A percentile compares a stretch with the other conserved stretches of the same genome.
Evolutionary conservation across 2,888 invertebrate species (phyloP).

Genomic region (Palloptera scutellata): DNA sequence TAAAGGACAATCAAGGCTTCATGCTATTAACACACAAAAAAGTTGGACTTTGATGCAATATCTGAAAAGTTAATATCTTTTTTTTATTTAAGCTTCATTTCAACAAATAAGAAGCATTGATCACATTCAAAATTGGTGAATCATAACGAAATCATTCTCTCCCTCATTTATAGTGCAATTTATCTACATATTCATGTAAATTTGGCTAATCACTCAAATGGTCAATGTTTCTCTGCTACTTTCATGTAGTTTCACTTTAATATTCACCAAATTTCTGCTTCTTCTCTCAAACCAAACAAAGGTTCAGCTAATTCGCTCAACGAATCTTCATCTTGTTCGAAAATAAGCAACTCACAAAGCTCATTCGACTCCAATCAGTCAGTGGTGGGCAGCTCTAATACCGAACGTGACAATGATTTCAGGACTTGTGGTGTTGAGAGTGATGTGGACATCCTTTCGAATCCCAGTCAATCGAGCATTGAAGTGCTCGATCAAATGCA

Average conservation of each 20-base stretch:
- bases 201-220: not conserved
- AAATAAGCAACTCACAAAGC: constrained; percentile 60
- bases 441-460: constrained; percentile 75
- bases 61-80: constrained; percentile 60
- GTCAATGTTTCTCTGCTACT: constrained; percentile 18
- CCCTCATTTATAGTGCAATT: not conserved
- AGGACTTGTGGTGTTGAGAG: constrained; percentile 67
- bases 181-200: not conserved
- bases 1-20: constrained; percentile 57
- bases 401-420: constrained; percentile 56
- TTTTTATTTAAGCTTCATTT: constrained; percentile 23
- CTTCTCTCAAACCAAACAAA: constrained; percentile 58
- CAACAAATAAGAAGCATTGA: constrained; percentile 36
- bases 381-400: constrained; percentile 62
- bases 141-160: not conserved
- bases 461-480: constrained; percentile 76
- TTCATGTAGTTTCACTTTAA: not conserved
- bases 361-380: constrained; percentile 64
- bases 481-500: constrained; percentile 68
- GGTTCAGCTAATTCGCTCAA: constrained; percentile 65
- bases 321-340: constrained; percentile 63
- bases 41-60: constrained; percentile 59
- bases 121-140: not conserved
- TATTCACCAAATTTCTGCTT: constrained; percentile 61
- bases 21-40: constrained; percentile 59